These are phyloP conservation scores for Nomada fucata DNA, from an alignment of 2,888 invertebrate species.

Conservation along the genomic window DNA sequence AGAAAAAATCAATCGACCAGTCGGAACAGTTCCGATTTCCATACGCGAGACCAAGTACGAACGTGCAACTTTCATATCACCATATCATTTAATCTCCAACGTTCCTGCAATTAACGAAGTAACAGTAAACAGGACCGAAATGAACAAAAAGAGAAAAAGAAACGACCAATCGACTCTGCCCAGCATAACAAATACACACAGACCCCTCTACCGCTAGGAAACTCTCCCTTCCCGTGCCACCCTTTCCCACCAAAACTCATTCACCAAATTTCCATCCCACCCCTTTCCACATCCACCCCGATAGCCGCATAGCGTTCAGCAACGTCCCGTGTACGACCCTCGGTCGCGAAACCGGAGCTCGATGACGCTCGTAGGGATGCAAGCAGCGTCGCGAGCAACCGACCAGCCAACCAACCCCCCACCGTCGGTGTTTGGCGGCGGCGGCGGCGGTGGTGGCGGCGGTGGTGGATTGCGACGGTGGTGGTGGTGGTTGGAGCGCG, in stretches of 20 bases:
- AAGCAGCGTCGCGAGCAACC: slow-evolving; percentile 23
- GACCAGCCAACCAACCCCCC: slow-evolving; percentile 7
- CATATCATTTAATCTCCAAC: too few relatives aligned
- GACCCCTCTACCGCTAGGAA: not conserved
- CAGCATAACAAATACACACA: too few relatives aligned
- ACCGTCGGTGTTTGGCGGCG: not conserved
- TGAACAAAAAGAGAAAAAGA: too few relatives aligned
- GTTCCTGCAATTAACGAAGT: too few relatives aligned
- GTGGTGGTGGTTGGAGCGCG: not conserved
- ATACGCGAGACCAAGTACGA: not conserved
- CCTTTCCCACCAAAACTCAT: slow-evolving; percentile 1
- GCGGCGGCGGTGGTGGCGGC: not conserved
- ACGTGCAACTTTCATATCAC: too few relatives aligned
- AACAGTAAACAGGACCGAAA: too few relatives aligned
- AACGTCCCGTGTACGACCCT: slow-evolving; percentile 1
- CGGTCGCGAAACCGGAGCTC: slow-evolving; percentile 17
- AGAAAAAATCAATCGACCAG: not conserved
- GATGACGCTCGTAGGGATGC: slow-evolving; percentile 27
- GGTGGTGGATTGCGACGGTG: not conserved
- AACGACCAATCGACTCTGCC: too few relatives aligned
- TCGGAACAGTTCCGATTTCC: not conserved
- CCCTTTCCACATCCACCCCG: not conserved
- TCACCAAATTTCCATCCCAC: slow-evolving; percentile 18
- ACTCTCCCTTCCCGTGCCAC: not conserved
- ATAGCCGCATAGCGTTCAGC: not conserved